Base-by-base conservation (phyloP, 2,888 invertebrate genomes). In the Drosophila pullipes region DNA sequence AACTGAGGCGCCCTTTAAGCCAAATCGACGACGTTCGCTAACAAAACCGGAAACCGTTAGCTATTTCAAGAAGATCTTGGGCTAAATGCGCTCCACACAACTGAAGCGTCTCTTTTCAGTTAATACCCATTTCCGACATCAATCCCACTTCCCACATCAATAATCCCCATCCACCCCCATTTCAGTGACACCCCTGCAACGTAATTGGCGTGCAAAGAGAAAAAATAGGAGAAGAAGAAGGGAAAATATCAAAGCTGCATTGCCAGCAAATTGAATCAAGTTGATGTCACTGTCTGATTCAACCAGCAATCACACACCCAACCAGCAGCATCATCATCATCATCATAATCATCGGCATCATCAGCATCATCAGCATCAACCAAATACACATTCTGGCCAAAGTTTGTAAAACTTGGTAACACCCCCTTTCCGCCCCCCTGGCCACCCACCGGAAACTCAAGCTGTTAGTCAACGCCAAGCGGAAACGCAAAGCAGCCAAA, bases 11-110 rank as follows among this genome's bases (percentile, higher is more conserved):
- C 93, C 92, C 66, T 93, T 92, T 72, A 93, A 93, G 76, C 93
- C 93, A 55, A 93, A 93, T 86, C 93, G 93, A 79, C 91, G 92
- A 83, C 93, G 93, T 72, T 90, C 91, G 67, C 91, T 93, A 62
- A 93, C 92, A 74, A 93, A 93, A 76, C 93, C 93, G 82, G 93
- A 93, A 82, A 91, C 92, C 67, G 91, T 91, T 74, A 93, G 93
- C 89, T 93, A 93, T 83, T 92, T 93, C 82, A 93, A 93, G 85
- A 93, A 93, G 85, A 93, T 93, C 82, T 89, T 93, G 81, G 93
- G 93, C 85, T 93, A 93, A 57, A 57, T 57, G 57, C 57, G 22
- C n/a, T 22, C 35, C 18, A 28, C 60, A 60, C 39, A 71, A 71
- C 75, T 65, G 78, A 74, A 71, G 69, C 76, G 69, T 63, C 69